Percentiles rank a stretch among this genome's conserved stretches.
Conservation (phyloP, 2,888 invertebrate genomes). For the Neoascia interrupta region DNA sequence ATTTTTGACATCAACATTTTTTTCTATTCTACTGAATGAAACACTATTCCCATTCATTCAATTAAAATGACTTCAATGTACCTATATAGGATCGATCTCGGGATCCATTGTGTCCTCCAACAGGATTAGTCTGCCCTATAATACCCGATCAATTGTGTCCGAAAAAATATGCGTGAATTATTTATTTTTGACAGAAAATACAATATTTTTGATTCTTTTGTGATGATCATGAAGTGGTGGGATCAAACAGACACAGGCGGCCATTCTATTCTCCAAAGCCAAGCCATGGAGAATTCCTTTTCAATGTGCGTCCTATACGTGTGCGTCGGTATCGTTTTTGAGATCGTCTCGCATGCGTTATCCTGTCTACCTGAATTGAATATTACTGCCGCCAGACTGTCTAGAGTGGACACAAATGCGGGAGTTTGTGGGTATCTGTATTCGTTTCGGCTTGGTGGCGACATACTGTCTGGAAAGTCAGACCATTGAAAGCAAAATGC, state of each 20-base stretch:
- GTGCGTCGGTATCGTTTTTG: not conserved
- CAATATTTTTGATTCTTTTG: slow-evolving; percentile 56
- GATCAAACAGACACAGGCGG: slow-evolving; percentile 41
- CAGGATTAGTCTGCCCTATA: slow-evolving; percentile 49
- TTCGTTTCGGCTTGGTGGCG: no score
- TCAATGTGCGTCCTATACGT: slow-evolving; percentile 4
- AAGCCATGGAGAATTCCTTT: slow-evolving; percentile 32
- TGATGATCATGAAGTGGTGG: slow-evolving; percentile 52
- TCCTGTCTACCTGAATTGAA: slow-evolving; percentile 42
- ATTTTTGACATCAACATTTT: slow-evolving; percentile 22
- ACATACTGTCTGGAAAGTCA: slow-evolving; percentile 61
- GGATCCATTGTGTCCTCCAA: slow-evolving; percentile 51
- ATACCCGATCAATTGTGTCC: slow-evolving; percentile 27
- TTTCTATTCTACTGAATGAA: slow-evolving; percentile 33
- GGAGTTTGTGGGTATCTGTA: slow-evolving; percentile 51
- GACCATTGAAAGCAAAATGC: slow-evolving; percentile 31
- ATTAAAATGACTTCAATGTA: slow-evolving; percentile 48
- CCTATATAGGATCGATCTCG: slow-evolving; percentile 49
- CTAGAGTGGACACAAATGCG: slow-evolving; percentile 34
- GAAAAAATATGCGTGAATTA: slow-evolving; percentile 61
- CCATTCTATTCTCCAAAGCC: slow-evolving; percentile 20
- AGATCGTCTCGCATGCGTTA: no score
- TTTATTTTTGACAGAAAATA: slow-evolving; percentile 67
- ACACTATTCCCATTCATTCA: slow-evolving; percentile 57
- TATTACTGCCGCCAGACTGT: slow-evolving; percentile 35